Base-by-base conservation (phyloP, 1,140 invertebrate species). In the Alviniconcha marisindica region DNA sequence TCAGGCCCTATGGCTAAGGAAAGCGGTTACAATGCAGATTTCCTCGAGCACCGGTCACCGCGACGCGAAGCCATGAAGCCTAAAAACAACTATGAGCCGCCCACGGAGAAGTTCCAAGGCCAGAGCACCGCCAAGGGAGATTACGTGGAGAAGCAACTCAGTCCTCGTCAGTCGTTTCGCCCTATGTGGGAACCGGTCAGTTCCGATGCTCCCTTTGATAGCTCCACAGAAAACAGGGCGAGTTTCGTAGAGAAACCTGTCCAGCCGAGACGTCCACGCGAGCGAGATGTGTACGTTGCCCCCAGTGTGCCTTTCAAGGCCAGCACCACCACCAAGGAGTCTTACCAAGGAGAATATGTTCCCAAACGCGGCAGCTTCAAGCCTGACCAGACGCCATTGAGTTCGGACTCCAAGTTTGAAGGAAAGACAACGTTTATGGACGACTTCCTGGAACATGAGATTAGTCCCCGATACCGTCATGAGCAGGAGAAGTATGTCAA, bases 381-480 rank as follows among this genome's bases (percentile, higher is more conserved):
- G 48, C 82, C 78, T 18, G 71, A 83, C 36, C 5, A 54, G 36
- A 40, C 38, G 5, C 24, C 60, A 5, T 33, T 84, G 4, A 78
- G 18, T 12, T 83, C 86, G 51, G 86, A 85, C 42, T 80, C n/a
- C 15, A 81, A 80, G 40, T 83, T 87, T 44, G 81, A 87, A 28
- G 81, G 31, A 33, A 83, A 12, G 1, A 87, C 86, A 1, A 85
- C 84, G 21, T 76, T 40, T 36, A 74, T 56, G 40, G 44, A 36
- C 28, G 82, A 82, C 40, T 87, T 82, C 54, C 56, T 74, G 51
- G 54, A 42, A 18, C 79, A 85, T 42, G 56, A 83, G 1, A 54
- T 87, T 1, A 42, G 78, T 14, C 79, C 60, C 48, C 71, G 74
- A 14, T 63, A 54, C 33, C 56, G 56, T 10, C 80, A 83, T 42